Base-by-base conservation (phyloP, 2,113 vertebrate species). In the Syngnathus floridae region DNA sequence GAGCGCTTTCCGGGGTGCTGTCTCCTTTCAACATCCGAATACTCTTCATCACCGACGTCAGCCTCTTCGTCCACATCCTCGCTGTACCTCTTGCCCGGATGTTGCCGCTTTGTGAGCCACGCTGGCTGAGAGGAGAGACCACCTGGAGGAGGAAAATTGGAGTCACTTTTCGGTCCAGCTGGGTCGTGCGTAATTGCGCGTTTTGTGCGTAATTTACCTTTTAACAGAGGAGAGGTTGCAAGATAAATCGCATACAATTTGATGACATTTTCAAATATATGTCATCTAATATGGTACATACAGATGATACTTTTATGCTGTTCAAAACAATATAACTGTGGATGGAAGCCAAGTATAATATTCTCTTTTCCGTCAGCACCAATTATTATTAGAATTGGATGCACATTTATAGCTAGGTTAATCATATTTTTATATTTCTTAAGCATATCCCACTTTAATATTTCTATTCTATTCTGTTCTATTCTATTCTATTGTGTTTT, bases 91-190 rank as follows among this genome's bases (percentile, higher is more conserved):
- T 91, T 92, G 11, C 90, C 92, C 22, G 91, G 87, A 65, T 93
- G 91, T 59, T 94, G 92, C 69, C 91, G 86, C 82, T 93, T 94
- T 66, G 85, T 86, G 76, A 95, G 55, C 92, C 88, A 87, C 61
- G 89, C 86, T 8, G 79, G 64, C 60, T 88, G 86, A 76, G 84
- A 77, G 21, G 65, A 52, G 57, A 82, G 79, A 55, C 76, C 70
- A 17, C 91, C 95, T 98, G 85, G 37, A 52, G 37, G 7, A 19
- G 10, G 16, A 16, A 22, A 51, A 62, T n/a, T 2, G 19, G 8
- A 51, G 7, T 51, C 9, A 51, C 8, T n/a, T 21, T 51, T 21
- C 21, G 8, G 5, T 21, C 7, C 0, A n/a, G 19, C 8, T 49
- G 19, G 40, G 40, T 41, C 48, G 19, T 31, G 26, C 8, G 5